Evolutionary conservation across 2,113 vertebrate genomes (phyloP).

Genomic region (Notothenia rossii): DNA sequence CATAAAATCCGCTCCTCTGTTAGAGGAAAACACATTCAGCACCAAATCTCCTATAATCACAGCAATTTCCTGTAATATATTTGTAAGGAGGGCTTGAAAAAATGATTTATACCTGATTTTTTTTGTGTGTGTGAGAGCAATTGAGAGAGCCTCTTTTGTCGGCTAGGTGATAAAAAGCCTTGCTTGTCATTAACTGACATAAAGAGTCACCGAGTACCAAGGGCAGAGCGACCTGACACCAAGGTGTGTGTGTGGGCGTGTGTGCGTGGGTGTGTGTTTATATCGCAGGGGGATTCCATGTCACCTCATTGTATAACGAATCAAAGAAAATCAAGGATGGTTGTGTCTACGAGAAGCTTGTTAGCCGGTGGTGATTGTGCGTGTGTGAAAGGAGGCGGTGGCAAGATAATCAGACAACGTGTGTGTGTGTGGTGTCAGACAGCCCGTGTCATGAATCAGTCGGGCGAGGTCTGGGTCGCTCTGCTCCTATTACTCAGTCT

Average conservation of each 20-base stretch:
- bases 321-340: conserved; percentile 39
- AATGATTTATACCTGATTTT: no score
- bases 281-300: conserved; percentile 48
- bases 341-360: conserved; percentile 36
- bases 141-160: conserved; percentile 55
- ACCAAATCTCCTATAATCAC: conserved; percentile 4
- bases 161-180: conserved; percentile 68
- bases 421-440: conserved; percentile 64
- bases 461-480: conserved; percentile 74
- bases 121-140: not conserved
- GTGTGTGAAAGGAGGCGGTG: conserved; percentile 36
- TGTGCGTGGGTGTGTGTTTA: conserved; percentile 47
- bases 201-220: conserved; percentile 72
- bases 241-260: conserved; percentile 40
- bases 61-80: conserved; percentile 30
- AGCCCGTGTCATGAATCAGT: conserved; percentile 77
- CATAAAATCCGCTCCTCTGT: not conserved
- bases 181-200: conserved; percentile 77
- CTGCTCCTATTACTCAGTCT: conserved; percentile 70
- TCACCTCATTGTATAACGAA: conserved; percentile 39
- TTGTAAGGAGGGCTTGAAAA: not conserved
- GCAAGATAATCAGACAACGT: conserved; percentile 41
- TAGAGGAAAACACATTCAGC: conserved; percentile 7
- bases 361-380: conserved; percentile 39
- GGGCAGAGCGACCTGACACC: conserved; percentile 82